A percentile compares a stretch with the other conserved stretches of the same genome.
Evolutionary conservation across 2,113 vertebrate genomes (phyloP).

Genomic region (Sylvilagus bachmani): DNA sequence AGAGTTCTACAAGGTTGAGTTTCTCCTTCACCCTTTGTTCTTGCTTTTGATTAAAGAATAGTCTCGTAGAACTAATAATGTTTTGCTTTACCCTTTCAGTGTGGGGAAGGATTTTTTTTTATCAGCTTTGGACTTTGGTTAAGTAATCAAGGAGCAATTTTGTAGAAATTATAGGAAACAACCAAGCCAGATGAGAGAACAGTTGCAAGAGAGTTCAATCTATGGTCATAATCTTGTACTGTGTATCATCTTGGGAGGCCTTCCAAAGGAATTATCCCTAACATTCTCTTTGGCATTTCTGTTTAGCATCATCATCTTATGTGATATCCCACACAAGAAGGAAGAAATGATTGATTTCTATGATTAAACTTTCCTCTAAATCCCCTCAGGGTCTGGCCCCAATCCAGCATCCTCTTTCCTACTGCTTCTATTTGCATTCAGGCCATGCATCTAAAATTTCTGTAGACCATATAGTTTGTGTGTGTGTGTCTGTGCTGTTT

Average conservation of each 20-base stretch:
- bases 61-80: constrained; percentile 18
- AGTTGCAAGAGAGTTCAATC: constrained; percentile 23
- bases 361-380: constrained; percentile 34
- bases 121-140: constrained; percentile 59
- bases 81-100: constrained; percentile 46
- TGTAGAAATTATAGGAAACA: constrained; percentile 54
- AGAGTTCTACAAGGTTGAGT: not conserved
- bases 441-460: constrained; percentile 6
- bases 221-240: constrained; percentile 24
- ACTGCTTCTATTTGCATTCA: not conserved
- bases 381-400: not conserved
- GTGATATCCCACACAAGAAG: constrained; percentile 30
- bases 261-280: constrained; percentile 25
- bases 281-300: constrained; percentile 55
- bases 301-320: constrained; percentile 41
- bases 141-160: constrained; percentile 31
- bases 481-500: not conserved
- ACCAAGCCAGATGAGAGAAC: not conserved
- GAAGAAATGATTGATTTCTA: constrained; percentile 61
- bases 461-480: not conserved
- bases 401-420: not conserved
- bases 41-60: constrained; percentile 14
- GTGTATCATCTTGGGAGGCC: not conserved
- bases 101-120: not conserved
- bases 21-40: constrained; percentile 13